Percentiles rank a stretch among this genome's conserved stretches.
phyloP scores from a whole-genome alignment of 2,888 invertebrate genomes.

The Melipona bicolor region DNA sequence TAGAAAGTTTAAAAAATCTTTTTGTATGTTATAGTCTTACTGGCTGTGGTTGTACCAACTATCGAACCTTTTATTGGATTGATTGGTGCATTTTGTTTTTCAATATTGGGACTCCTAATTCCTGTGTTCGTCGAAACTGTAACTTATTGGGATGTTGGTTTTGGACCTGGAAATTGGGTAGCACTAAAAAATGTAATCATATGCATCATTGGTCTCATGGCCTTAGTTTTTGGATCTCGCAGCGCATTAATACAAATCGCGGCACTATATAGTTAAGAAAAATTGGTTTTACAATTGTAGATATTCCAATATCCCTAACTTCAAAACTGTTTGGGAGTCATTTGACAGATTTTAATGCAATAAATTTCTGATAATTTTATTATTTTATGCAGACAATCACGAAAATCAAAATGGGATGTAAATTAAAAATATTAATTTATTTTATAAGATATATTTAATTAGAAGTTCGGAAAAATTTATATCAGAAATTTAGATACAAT shows the following conservation, averaged over 20 bases:
- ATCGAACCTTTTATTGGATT: constrained; percentile 96
- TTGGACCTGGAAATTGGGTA: constrained; percentile 90
- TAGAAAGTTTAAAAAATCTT: not conserved
- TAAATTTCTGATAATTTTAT: constrained; percentile 43
- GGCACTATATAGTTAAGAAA: constrained; percentile 53
- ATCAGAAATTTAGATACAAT: constrained; percentile 45
- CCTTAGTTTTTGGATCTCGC: constrained; percentile 92
- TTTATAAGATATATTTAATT: constrained; percentile 7
- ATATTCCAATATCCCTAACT: constrained; percentile 42
- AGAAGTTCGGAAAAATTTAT: constrained; percentile 2
- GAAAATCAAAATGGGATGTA: constrained; percentile 1
- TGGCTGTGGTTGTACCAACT: constrained; percentile 94
- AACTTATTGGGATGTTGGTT: constrained; percentile 94
- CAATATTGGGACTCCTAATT: constrained; percentile 94
- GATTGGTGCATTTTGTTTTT: constrained; percentile 97
- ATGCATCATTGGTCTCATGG: constrained; percentile 90
- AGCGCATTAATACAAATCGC: constrained; percentile 88
- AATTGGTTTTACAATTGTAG: constrained; percentile 40
- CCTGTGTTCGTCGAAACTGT: constrained; percentile 94
- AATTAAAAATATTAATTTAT: constrained; percentile 19
- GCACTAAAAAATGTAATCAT: constrained; percentile 92
- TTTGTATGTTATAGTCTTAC: constrained; percentile 86
- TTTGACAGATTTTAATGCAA: constrained; percentile 33
- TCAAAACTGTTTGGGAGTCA: constrained; percentile 26
- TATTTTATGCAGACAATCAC: constrained; percentile 43